A percentile compares a stretch with the other conserved stretches of the same genome.
These are phyloP conservation scores for Plecotus auritus DNA, from an alignment of 2,113 vertebrate genomes.

Conservation along the genomic window DNA sequence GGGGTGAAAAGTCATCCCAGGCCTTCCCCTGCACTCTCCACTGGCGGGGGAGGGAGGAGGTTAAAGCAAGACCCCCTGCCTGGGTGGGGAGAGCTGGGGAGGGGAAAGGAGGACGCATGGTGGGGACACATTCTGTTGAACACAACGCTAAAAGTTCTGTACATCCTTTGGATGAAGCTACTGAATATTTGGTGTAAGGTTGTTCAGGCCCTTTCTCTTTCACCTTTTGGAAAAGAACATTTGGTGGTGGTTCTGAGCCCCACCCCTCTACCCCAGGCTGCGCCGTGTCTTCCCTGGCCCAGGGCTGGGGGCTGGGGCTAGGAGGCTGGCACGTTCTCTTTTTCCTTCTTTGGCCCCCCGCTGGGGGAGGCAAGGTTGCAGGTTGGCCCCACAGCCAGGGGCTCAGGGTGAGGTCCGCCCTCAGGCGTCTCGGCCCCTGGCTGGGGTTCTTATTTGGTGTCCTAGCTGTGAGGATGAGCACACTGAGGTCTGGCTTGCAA, in stretches of 20 bases:
- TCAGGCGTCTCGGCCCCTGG: constrained; percentile 18
- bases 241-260: constrained; percentile 52
- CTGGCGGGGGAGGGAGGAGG: background rate
- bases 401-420: constrained; percentile 16
- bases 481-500: constrained; percentile 68
- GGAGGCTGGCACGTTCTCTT: constrained; percentile 48
- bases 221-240: constrained; percentile 67
- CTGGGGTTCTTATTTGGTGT: constrained; percentile 68
- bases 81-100: background rate
- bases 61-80: constrained; percentile 59
- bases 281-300: constrained; percentile 30
- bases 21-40: constrained; percentile 46
- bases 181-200: constrained; percentile 79
- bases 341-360: constrained; percentile 30
- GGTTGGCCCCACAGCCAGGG: constrained; percentile 44
- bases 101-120: background rate
- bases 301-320: constrained; percentile 28
- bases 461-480: constrained; percentile 61
- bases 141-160: constrained; percentile 74
- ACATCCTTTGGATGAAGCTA: constrained; percentile 82
- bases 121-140: constrained; percentile 72
- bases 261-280: background rate
- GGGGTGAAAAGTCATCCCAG: constrained; percentile 20
- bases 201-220: constrained; percentile 69
- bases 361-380: background rate